Base-by-base conservation (phyloP, 2,113 vertebrate genomes). In the Emydocephalus ijimae region DNA sequence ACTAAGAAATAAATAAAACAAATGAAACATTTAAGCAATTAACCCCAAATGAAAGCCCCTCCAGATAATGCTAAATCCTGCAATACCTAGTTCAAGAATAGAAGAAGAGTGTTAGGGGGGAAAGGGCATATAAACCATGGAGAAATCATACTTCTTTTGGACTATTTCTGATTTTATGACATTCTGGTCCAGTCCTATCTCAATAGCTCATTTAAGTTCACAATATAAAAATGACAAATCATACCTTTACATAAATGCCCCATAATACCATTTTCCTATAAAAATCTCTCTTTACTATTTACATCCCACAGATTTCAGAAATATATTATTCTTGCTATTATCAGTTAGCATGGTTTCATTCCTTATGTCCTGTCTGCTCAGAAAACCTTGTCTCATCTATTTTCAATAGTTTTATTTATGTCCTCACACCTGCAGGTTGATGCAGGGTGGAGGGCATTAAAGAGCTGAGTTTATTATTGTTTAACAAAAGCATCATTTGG, bases 401-500 rank as follows among this genome's bases (percentile, higher is more conserved):
- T 61, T 54, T 24, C 1, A 50, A 48, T 5, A 54, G 55, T 50
- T 61, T 61, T 88, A 7, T 90, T 90, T 39, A 8, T 52, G 54
- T 89, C 56, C n/a, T 85, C 69, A 56, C 48, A 39, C 55, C 48
- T 92, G 90, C 91, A 91, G 88, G 93, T 54, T 34, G 89, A 20
- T 74, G 6, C 6, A 5, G 20, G 54, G 54, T 81, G 39, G 18
- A 7, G 45, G 54, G 85, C 43, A 93, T 88, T 88, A 55, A 88
- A 34, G 56, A 90, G 81, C 2, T 1, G 23, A 26, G 15, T 2
- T 39, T 48, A 43, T 90, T 91, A 88, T 56, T 64, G n/a, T 45
- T 90, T 64, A 89, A 94, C 45, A 61, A 88, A 69, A 86, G 48
- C 64, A 88, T 89, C 89, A 92, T 86, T 94, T 88, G 55, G 5